A percentile compares a stretch with the other conserved stretches of the same genome.
These are phyloP conservation scores for Psix sp. DNA, from an alignment of 1,140 invertebrate genomes.

Conservation along the genomic window DNA sequence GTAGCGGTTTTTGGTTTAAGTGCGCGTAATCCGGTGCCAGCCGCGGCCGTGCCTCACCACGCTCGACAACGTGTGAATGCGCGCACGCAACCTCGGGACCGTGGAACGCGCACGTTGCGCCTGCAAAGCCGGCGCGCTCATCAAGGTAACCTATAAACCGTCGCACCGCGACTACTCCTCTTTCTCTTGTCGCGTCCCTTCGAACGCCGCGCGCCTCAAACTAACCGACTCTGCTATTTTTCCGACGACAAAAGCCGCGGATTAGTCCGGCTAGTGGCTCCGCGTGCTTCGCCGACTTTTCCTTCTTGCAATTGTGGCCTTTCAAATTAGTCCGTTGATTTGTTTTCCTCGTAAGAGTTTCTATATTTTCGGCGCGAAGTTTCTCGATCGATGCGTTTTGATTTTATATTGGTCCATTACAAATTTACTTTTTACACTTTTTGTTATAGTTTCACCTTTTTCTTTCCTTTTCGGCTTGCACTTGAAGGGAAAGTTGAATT, in stretches of 20 bases:
- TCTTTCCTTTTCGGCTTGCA: not conserved
- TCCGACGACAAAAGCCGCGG: too few relatives aligned
- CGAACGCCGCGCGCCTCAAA: not conserved
- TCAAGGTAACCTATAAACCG: constrained; percentile 74
- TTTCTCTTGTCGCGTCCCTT: constrained; percentile 2
- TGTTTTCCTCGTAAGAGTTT: too few relatives aligned
- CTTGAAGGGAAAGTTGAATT: constrained; percentile 13
- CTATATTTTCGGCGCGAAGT: too few relatives aligned
- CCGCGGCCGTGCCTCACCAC: not conserved
- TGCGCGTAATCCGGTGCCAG: constrained; percentile 15
- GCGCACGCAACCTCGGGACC: constrained; percentile 14
- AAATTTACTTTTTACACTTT: too few relatives aligned
- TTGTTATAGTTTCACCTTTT: constrained; percentile 2
- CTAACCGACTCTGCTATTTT: too few relatives aligned
- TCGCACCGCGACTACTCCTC: constrained; percentile 12
- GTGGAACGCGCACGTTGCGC: constrained; percentile 48
- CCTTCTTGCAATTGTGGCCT: too few relatives aligned
- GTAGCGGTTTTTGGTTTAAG: constrained; percentile 22
- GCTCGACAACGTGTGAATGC: constrained; percentile 12
- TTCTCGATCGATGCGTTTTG: too few relatives aligned
- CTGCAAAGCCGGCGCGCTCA: constrained; percentile 71
- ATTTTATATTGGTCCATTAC: too few relatives aligned
- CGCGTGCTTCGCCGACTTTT: too few relatives aligned
- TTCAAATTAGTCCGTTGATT: too few relatives aligned
- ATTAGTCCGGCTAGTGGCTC: too few relatives aligned